A percentile compares a stretch with the other conserved stretches of the same genome.
Conservation (phyloP, 2,113 vertebrate genomes). For the Hippocampus guttulatus region DNA sequence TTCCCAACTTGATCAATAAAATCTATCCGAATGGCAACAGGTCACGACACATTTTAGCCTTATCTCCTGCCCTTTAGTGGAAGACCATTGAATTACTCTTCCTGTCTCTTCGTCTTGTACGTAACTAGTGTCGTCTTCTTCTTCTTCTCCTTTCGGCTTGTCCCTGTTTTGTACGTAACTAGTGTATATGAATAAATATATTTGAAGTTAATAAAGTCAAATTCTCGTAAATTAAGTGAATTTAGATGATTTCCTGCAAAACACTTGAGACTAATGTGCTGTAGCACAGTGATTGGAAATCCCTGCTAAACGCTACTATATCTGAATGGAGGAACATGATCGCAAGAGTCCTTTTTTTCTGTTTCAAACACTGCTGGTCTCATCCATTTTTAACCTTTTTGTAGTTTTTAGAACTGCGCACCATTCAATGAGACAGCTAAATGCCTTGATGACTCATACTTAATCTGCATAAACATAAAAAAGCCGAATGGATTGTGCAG, state of each 20-base stretch:
- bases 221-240: neutral
- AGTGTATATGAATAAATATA: neutral
- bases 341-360: neutral
- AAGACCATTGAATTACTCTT: neutral
- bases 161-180: neutral
- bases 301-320: neutral
- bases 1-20: too few species aligned
- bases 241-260: too few species aligned
- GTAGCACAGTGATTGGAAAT: too few species aligned
- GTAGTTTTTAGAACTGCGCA: neutral
- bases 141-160: too few species aligned
- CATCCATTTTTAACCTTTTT: conserved; percentile 15
- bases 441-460: conserved; percentile 12
- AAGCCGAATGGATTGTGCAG: neutral
- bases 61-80: neutral
- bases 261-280: too few species aligned
- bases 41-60: neutral
- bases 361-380: conserved; percentile 5
- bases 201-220: neutral
- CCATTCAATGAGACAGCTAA: neutral
- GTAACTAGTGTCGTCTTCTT: too few species aligned
- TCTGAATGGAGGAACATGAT: neutral
- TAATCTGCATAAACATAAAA: conserved; percentile 5
- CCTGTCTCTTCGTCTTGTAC: neutral
- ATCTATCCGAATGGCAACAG: neutral